Evolutionary conservation across 2,797 vertebrate species (phyloP), one percentile per base, ranked within the genome.

Genomic region (Ctenopoma kingsleyae): DNA sequence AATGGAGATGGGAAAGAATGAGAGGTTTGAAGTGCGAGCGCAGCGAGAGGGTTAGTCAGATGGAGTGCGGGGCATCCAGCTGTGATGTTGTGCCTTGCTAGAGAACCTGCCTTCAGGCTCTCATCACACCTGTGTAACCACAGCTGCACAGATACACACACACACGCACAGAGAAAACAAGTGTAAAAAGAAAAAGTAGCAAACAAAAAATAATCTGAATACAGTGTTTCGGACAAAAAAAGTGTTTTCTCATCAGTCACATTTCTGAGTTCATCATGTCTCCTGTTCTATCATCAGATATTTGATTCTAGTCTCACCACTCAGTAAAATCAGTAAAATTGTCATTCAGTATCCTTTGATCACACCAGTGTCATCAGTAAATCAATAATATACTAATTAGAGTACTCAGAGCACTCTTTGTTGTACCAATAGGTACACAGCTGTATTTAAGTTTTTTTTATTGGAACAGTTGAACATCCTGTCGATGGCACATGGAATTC

Each of bases 121-220:
- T 87, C 67, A 67, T 88, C 82, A 81, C 91, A 91, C 91, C 89
- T 93, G 91, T 82, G 87, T 68, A 78, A 78, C 80, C 81, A 81
- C 90, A 91, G 82, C 84, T 89, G 86, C 82, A 75, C 19, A 25
- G 1, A 59, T 60, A 48, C 48, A 41, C 32, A 63, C 44, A 60
- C 36, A 17, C 25, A 41, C 0, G 9, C 53, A 55, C 43, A 46
- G 43, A 40, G n/a, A 74, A 67, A 75, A 73, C 12, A 53, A 60
- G 23, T 52, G 48, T 23, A 25, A 62, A 54, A 44, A 68, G 46
- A 64, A 68, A 66, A 71, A 60, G 49, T 15, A 35, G 49, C n/a
- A 68, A 69, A 63, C 23, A 36, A 56, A 71, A 77, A 77, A 1
- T 44, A 72, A 6, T 30, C 40, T 56, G n/a, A n/a, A n/a, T n/a